Percentiles rank a stretch among this genome's conserved stretches.
Conservation (phyloP, 2,797 vertebrate genomes). For the Arnoldichthys spilopterus region DNA sequence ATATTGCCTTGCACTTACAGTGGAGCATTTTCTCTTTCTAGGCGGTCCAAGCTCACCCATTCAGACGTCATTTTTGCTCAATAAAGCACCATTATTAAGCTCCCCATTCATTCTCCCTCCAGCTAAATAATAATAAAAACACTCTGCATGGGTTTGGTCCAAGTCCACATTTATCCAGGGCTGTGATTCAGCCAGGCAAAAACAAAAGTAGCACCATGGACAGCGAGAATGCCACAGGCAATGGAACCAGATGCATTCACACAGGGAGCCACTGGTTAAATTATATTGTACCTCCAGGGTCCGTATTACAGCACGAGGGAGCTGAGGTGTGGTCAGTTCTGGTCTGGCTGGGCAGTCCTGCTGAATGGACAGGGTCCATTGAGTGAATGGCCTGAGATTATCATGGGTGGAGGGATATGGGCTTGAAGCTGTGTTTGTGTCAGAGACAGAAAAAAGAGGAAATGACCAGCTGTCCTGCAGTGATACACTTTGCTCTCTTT, state of each 20-base stretch:
- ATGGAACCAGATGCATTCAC: conserved; percentile 11
- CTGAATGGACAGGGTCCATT: conserved; percentile 7
- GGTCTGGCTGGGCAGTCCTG: neutral
- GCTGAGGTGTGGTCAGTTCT: conserved; percentile 4
- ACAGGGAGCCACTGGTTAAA: conserved; percentile 1
- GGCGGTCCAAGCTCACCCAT: conserved; percentile 22
- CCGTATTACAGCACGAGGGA: neutral
- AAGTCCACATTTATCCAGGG: conserved; percentile 41
- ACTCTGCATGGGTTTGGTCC: conserved; percentile 24
- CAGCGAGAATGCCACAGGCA: conserved; percentile 9
- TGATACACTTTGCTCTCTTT: conserved; percentile 19
- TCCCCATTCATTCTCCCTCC: conserved; percentile 39
- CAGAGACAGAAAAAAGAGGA: conserved; percentile 10
- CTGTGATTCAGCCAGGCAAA: conserved; percentile 19
- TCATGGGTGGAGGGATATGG: neutral
- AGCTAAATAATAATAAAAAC: conserved; percentile 17
- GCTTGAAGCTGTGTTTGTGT: conserved; percentile 14
- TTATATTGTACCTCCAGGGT: conserved; percentile 23
- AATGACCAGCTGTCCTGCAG: conserved; percentile 28
- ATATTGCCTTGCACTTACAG: neutral
- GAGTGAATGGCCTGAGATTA: conserved; percentile 22
- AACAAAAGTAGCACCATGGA: conserved; percentile 22
- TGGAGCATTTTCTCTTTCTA: conserved; percentile 20
- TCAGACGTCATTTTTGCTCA: conserved; percentile 36
- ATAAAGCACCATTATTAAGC: conserved; percentile 8